Conservation (phyloP, 2,888 invertebrate species). For the Ochropleura leucogaster region DNA sequence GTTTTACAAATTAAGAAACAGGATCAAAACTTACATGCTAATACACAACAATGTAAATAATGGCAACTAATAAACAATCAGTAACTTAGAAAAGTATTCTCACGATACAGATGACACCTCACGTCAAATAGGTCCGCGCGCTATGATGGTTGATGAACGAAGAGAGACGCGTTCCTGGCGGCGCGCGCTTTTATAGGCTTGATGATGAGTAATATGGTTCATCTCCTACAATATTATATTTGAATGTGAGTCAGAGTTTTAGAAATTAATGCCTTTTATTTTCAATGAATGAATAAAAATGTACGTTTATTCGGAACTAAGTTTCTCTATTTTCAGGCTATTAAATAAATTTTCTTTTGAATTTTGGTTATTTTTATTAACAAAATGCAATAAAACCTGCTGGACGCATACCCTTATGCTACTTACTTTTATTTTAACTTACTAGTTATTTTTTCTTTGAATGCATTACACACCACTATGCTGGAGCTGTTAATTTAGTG, state of each 20-base stretch:
- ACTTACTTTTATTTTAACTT: too few relatives aligned
- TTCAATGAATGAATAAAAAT: conserved; percentile 1
- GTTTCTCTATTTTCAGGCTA: background rate
- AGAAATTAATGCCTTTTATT: background rate
- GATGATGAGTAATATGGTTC: too few relatives aligned
- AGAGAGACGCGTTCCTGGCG: too few relatives aligned
- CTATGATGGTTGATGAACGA: too few relatives aligned
- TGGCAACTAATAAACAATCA: too few relatives aligned
- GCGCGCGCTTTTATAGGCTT: too few relatives aligned
- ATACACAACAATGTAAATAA: too few relatives aligned
- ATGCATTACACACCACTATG: background rate
- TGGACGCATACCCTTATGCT: background rate
- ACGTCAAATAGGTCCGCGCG: too few relatives aligned
- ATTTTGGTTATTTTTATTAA: conserved; percentile 4
- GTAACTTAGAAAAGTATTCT: too few relatives aligned
- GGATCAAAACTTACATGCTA: too few relatives aligned
- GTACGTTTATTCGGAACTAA: background rate
- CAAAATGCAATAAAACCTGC: background rate
- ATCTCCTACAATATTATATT: background rate
- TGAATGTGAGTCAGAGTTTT: background rate
- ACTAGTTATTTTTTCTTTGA: background rate
- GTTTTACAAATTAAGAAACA: too few relatives aligned
- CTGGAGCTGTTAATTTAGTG: background rate
- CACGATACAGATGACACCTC: too few relatives aligned
- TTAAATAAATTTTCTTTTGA: background rate